Evolutionary conservation across 1,140 invertebrate genomes (phyloP), one percentile per base, ranked within the genome.

Genomic region (Leptonema lineaticorne): DNA sequence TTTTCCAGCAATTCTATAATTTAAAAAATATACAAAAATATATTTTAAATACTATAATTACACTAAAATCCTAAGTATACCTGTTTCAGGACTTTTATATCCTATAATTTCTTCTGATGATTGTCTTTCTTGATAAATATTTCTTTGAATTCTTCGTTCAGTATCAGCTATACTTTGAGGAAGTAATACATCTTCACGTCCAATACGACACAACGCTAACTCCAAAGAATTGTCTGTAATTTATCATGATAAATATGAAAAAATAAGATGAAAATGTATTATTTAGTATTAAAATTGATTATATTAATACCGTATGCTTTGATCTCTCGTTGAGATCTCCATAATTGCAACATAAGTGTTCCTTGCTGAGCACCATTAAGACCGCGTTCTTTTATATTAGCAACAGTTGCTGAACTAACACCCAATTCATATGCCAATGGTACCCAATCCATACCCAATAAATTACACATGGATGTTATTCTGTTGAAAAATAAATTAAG

Each of bases 381-480:
- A 1, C 92, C 88, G 72, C 96, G 92, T 37, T 88, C 87, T 77
- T 94, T 91, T 53, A 98, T 96, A 68, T 92, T 89, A 18, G 97
- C 90, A 5, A 81, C 82, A 74, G 95, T 93, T 18, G 90, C 88
- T n/a, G 92, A 87, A 57, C 89, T 87, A 1, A 98, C 87, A 65
- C 93, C 93, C 30, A 97, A 81, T 76, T 93, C 90, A 56, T 87
- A 85, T 0, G 95, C 95, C 46, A 98, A 81, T 27, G 89, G 87
- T 46, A 94, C 89, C 96, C 96, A 98, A 80, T 98, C 95, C 69
- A 91, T 90, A 33, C 92, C 93, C 11, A 98, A 79, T 9, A 95
- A 82, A 81, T 96, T 95, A 37, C 94, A 95, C 69, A 98, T 93
- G 75, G 97, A 95, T 8, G 93, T 92, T 65, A 98, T 82, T 69